phyloP scores from a whole-genome alignment of 2,888 invertebrate genomes.

The Scaptodrosophila latifasciaeformis region DNA sequence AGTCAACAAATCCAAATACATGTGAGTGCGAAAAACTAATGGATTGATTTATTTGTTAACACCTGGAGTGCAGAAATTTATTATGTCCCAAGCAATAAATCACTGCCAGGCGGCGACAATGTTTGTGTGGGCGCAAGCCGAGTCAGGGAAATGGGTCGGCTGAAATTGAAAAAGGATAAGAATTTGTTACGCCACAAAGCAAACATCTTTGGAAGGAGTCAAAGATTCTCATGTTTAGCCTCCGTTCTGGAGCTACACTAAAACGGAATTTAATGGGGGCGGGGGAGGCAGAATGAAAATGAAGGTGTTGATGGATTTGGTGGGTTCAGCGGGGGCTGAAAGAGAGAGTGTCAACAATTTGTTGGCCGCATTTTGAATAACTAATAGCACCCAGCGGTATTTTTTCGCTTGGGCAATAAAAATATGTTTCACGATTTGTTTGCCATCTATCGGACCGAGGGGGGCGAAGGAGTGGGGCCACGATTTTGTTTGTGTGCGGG shows the following conservation, averaged over 20 bases:
- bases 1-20: constrained; percentile 63
- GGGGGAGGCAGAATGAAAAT: no score
- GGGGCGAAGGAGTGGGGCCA: no score
- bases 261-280: no score
- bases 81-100: constrained; percentile 69
- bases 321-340: background rate
- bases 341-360: constrained; percentile 4
- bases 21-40: constrained; percentile 71
- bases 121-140: constrained; percentile 34
- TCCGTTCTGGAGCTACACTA: no score
- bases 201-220: constrained; percentile 4
- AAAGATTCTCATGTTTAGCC: no score
- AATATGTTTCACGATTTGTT: constrained; percentile 64
- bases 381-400: constrained; percentile 69
- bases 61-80: constrained; percentile 74
- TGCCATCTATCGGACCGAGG: constrained; percentile 44
- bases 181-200: constrained; percentile 54
- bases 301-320: no score
- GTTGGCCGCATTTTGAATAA: constrained; percentile 57
- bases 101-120: constrained; percentile 48
- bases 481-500: constrained; percentile 21
- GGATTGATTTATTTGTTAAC: constrained; percentile 72
- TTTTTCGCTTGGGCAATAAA: constrained; percentile 49
- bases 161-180: constrained; percentile 61
- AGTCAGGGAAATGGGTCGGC: background rate